Evolutionary conservation across 2,113 vertebrate species (phyloP), one percentile per base, ranked within the genome.

Genomic region (Equus przewalskii): DNA sequence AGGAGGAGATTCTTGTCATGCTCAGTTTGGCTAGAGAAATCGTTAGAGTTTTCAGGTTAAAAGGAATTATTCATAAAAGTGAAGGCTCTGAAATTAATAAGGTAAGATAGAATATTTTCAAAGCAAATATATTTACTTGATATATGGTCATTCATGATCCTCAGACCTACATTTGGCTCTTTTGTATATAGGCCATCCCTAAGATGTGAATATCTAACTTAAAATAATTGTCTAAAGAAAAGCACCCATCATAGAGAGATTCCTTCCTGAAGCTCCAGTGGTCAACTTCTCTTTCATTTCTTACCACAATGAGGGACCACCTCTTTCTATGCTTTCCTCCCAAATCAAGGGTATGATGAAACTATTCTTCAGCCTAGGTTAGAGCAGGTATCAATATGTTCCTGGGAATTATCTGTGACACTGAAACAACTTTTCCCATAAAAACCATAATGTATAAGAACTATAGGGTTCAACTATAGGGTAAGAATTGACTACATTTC

Each of bases 21-120:
- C 97, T 98, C 81, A 97, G 41, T 85, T 91, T 98, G 75, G 96
- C 98, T 22, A 96, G 1, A 89, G 96, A 98, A 97, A 98, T 98
- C 94, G 49, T 98, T 89, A 95, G 64, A 36, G 51, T 16, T 67
- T 98, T 98, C 64, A 86, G 73, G 51, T 75, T 44, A 94, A 97
- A 97, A 92, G 97, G 97, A 73, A 94, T 98, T 96, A 79, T 98
- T 95, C 83, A 96, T 78, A 94, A 97, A 91, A 22, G 30, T 56
- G 98, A 98, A 96, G 30, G 49, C 65, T 41, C 21, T 86, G 94
- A 94, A 96, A 98, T 98, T 88, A 87, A 85, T 51, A 96, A 97
- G 97, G 98, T 98, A 94, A 92, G 46, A 7, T 24, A 28, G 22
- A 26, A 28, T 73, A 62, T 60, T 96, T 89, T 90, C 18, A 89